phyloP scores from a whole-genome alignment of 2,113 vertebrate genomes.

The Panthera tigris region DNA sequence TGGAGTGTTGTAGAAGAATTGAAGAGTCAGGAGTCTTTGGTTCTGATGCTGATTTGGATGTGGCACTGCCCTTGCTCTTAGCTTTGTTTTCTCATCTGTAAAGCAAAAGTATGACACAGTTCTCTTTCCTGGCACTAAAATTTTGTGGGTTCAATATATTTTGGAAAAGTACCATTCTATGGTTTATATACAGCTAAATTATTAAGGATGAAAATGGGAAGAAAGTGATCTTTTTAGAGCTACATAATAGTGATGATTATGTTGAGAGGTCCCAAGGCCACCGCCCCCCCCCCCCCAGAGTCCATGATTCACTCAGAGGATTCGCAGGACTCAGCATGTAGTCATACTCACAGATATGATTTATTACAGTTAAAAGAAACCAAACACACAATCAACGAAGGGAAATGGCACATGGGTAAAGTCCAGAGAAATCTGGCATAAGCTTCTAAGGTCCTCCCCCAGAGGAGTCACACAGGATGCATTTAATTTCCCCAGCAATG shows the following conservation, averaged over 20 bases:
- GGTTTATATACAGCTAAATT: not conserved
- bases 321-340: not conserved
- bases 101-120: not conserved
- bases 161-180: not conserved
- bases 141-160: not conserved
- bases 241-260: not conserved
- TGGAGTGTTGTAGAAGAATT: not conserved
- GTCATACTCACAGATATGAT: not conserved
- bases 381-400: not conserved
- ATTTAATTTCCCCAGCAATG: not conserved
- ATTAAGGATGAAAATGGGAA: not conserved
- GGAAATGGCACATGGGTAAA: not conserved
- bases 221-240: not conserved
- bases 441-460: not conserved
- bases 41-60: not conserved
- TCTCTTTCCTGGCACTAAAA: not conserved
- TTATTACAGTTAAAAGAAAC: not conserved
- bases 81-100: not conserved
- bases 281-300: not conserved
- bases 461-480: not conserved
- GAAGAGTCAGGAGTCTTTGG: not conserved
- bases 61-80: not conserved
- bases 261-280: not conserved
- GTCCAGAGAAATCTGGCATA: not conserved
- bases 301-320: not conserved